Conservation (phyloP, 2,113 vertebrate genomes). For the Syngnathus floridae region DNA sequence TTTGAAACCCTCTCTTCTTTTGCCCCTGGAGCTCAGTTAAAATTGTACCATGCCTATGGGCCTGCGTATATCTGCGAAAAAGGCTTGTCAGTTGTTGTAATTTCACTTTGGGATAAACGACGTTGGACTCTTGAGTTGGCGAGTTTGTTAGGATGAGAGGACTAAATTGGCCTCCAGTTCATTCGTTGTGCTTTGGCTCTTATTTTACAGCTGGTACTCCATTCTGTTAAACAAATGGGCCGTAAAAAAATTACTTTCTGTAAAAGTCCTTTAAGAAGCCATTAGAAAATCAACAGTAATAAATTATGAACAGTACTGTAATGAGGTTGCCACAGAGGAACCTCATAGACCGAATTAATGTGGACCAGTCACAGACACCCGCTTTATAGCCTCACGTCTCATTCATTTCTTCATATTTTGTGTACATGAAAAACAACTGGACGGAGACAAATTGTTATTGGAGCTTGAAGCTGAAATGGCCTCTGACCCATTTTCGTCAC, state of each 20-base stretch:
- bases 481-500: conserved; percentile 43
- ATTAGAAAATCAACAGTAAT: conserved; percentile 71
- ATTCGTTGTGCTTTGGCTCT: conserved; percentile 18
- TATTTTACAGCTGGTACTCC: conserved; percentile 39
- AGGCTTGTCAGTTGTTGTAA: background rate
- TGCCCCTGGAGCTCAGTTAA: background rate
- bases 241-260: conserved; percentile 54
- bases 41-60: background rate
- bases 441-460: conserved; percentile 53
- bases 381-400: conserved; percentile 66
- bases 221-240: conserved; percentile 56
- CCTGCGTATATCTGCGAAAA: background rate
- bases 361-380: conserved; percentile 64
- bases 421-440: conserved; percentile 51
- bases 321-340: conserved; percentile 61
- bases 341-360: conserved; percentile 63
- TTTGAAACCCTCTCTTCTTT: background rate
- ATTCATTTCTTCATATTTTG: conserved; percentile 73
- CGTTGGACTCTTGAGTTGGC: conserved; percentile 1
- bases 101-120: background rate
- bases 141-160: background rate
- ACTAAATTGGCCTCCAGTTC: conserved; percentile 6
- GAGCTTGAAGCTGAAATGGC: conserved; percentile 47
- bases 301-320: conserved; percentile 70
- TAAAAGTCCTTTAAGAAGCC: conserved; percentile 70